These are phyloP conservation scores for Ichneumon xanthorius DNA, from an alignment of 2,888 invertebrate species.

Conservation along the genomic window DNA sequence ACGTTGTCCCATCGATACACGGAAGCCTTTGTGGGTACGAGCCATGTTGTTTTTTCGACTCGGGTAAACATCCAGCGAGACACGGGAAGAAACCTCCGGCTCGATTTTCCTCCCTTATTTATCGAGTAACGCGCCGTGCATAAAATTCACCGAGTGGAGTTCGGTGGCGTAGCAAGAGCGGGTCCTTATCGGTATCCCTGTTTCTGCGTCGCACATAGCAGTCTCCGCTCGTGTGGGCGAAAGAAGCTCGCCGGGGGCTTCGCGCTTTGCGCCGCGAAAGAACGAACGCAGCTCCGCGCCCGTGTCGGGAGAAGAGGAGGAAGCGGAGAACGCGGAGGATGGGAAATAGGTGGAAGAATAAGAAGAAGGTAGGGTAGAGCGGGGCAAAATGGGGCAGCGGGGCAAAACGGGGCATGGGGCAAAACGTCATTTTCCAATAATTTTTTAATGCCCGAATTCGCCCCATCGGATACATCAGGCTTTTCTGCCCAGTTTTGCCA, in stretches of 20 bases:
- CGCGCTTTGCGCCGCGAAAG: slow-evolving; percentile 47
- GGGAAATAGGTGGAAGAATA: slow-evolving; percentile 20
- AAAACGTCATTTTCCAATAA: no score
- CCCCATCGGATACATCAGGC: no score
- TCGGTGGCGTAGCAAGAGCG: slow-evolving; percentile 23
- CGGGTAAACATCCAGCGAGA: background rate
- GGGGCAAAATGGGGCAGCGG: no score
- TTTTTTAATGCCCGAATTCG: no score
- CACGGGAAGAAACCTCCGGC: slow-evolving; percentile 2
- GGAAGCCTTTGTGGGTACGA: background rate
- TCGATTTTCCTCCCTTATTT: slow-evolving; percentile 57
- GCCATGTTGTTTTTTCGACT: background rate
- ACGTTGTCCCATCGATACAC: background rate
- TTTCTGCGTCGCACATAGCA: slow-evolving; percentile 7
- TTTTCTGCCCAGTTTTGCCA: no score
- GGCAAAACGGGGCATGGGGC: no score
- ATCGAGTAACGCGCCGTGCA: slow-evolving; percentile 35
- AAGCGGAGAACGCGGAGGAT: background rate
- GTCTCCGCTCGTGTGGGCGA: slow-evolving; percentile 26
- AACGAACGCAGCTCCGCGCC: slow-evolving; percentile 37
- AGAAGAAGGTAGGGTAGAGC: slow-evolving; percentile 56
- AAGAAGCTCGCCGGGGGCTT: slow-evolving; percentile 38
- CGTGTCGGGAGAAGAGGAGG: slow-evolving; percentile 27
- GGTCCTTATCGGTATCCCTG: slow-evolving; percentile 41
- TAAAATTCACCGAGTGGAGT: slow-evolving; percentile 38